Conservation (phyloP, 2,888 invertebrate genomes). For the Embidobia sp. region DNA sequence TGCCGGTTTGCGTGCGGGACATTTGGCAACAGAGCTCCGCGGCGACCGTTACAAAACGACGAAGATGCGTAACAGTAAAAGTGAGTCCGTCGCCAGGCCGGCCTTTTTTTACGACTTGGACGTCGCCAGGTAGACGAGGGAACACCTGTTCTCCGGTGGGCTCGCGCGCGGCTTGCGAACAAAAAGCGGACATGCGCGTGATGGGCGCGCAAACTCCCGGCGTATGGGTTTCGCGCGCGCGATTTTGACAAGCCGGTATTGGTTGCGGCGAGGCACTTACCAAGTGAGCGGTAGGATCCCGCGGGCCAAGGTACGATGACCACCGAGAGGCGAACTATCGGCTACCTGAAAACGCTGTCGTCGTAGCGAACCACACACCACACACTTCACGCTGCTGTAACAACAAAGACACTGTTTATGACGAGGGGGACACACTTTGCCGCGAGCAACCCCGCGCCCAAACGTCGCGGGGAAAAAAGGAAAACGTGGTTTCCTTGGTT, state of each 20-base stretch:
- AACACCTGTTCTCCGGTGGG: slow-evolving; percentile 57
- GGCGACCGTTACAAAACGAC: slow-evolving; percentile 32
- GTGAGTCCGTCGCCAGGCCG: slow-evolving; percentile 13
- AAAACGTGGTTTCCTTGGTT: slow-evolving; percentile 35
- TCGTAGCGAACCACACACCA: slow-evolving; percentile 14
- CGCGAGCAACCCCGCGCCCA: slow-evolving; percentile 15
- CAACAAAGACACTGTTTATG: slow-evolving; percentile 35
- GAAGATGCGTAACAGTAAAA: slow-evolving; percentile 41
- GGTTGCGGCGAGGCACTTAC: slow-evolving; percentile 43
- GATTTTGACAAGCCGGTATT: slow-evolving; percentile 40
- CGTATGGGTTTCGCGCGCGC: slow-evolving; percentile 23
- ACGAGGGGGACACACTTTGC: slow-evolving; percentile 7
- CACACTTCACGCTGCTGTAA: slow-evolving; percentile 34
- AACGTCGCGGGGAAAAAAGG: slow-evolving; percentile 31
- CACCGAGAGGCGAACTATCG: too few species aligned
- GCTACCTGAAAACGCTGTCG: too few species aligned
- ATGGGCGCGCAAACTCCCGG: slow-evolving; percentile 19
- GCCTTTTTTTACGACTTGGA: neutral
- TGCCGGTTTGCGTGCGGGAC: slow-evolving; percentile 9
- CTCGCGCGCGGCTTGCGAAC: slow-evolving; percentile 16
- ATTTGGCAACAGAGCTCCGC: slow-evolving; percentile 29
- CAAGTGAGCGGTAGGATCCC: slow-evolving; percentile 26
- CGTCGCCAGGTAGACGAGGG: slow-evolving; percentile 22
- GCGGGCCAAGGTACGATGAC: slow-evolving; percentile 24
- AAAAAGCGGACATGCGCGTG: slow-evolving; percentile 43